Evolutionary conservation across 2,113 vertebrate genomes (phyloP).

Genomic region (Oryctolagus cuniculus): DNA sequence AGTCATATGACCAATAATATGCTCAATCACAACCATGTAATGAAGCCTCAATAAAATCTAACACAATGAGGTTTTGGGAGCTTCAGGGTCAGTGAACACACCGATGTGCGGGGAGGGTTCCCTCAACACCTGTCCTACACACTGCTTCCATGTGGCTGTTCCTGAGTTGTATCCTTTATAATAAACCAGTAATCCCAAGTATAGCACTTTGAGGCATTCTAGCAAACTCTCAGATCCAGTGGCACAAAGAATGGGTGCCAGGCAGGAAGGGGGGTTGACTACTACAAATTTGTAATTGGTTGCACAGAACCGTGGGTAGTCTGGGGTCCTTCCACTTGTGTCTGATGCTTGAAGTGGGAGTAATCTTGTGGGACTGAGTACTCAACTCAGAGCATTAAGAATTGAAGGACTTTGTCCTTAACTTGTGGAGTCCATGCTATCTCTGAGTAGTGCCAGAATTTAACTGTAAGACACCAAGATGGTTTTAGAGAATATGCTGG

Average conservation of each 20-base stretch:
- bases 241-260: too few relatives aligned
- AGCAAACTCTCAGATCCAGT: neutral
- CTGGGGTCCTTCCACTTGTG: too few relatives aligned
- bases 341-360: neutral
- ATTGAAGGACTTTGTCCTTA: neutral
- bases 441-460: neutral
- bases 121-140: rapidly evolving
- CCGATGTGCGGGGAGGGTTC: neutral
- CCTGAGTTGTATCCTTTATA: neutral
- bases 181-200: neutral
- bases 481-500: neutral
- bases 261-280: too few relatives aligned
- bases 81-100: too few relatives aligned
- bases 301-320: neutral
- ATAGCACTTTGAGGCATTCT: neutral
- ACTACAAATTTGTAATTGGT: neutral
- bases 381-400: neutral
- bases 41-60: neutral
- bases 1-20: neutral
- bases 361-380: neutral
- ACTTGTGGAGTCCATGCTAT: neutral
- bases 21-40: neutral
- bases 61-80: neutral
- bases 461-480: neutral
- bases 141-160: neutral